Evolutionary conservation across 2,888 invertebrate genomes (phyloP), one percentile per base, ranked within the genome.

Genomic region (Cataglyphis cursor): DNA sequence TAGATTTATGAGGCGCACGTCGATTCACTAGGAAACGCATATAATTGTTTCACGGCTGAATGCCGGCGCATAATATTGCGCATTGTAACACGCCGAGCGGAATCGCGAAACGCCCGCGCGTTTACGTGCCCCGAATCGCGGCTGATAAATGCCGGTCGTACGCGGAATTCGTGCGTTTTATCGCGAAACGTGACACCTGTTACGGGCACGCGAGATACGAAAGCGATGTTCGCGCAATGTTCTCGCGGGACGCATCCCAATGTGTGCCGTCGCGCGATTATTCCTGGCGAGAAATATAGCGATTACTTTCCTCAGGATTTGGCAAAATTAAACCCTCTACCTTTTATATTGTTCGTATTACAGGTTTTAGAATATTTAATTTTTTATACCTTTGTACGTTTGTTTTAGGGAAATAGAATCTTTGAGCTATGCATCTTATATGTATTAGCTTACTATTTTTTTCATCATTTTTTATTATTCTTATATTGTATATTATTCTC

Each of bases 31-130:
- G 59, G 89, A 89, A 88, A 85, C 84, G 83, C 88, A 73, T 90
- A 88, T 90, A 90, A 90, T 90, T 90, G 89, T 88, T 89, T 90
- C 88, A 88, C 88, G 88, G 89, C 62, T 89, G 90, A 84, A 89
- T 84, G 85, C 90, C 57, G 82, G 75, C 83, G 90, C 90, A 87
- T 90, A 90, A 90, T 90, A 86, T 90, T 86, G 89, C 86, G 65
- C 81, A 83, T 66, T 87, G 89, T 87, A 87, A 87, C 65, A 61
- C 84, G 75, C 82, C 76, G 61, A 51, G 75, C 81, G 72, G 61
- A 72, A 85, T 87, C 87, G 87, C 62, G 81, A 65, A 44, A 44
- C 75, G 78, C 51, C 65, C 75, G 75, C 75, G 81, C 89, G 89
- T 88, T 87, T 90, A 90, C 88, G 90, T 87, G 88, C 86, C 70